Evolutionary conservation across 2,797 vertebrate species (phyloP).

Genomic region (Phoxinus dragarum): DNA sequence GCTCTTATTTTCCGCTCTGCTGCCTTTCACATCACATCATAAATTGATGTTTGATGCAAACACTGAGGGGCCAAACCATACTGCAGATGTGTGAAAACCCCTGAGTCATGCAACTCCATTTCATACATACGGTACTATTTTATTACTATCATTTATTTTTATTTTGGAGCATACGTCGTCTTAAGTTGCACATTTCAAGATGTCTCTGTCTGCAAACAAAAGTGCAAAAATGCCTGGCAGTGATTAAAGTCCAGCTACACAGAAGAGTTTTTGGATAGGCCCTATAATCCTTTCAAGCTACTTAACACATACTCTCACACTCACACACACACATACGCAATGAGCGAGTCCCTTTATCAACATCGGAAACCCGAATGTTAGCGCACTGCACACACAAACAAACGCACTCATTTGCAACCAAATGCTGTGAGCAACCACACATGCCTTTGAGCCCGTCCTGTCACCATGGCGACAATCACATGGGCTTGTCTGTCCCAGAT

Average conservation of each 20-base stretch:
- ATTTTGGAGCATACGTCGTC: neutral
- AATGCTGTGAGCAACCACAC: slow-evolving; percentile 35
- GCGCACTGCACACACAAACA: slow-evolving; percentile 4
- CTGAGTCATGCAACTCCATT: slow-evolving; percentile 47
- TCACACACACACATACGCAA: neutral
- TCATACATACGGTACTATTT: neutral
- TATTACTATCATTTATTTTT: too few species aligned
- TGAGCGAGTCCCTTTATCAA: slow-evolving; percentile 19
- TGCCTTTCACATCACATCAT: neutral
- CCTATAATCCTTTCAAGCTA: slow-evolving; percentile 33
- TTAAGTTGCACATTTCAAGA: slow-evolving; percentile 13
- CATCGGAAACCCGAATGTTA: slow-evolving; percentile 10
- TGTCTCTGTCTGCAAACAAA: neutral
- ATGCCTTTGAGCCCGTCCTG: slow-evolving; percentile 52
- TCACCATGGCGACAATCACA: slow-evolving; percentile 65
- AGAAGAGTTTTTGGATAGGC: neutral
- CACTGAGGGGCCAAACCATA: slow-evolving; percentile 13
- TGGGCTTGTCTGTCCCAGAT: slow-evolving; percentile 64
- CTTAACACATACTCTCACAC: slow-evolving; percentile 25
- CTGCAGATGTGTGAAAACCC: slow-evolving; percentile 12
- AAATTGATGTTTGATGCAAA: slow-evolving; percentile 46
- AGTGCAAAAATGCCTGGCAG: slow-evolving; percentile 3
- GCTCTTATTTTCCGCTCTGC: neutral
- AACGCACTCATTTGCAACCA: slow-evolving; percentile 28
- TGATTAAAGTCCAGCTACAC: slow-evolving; percentile 13